A percentile compares a stretch with the other conserved stretches of the same genome.
Conservation (phyloP, 2,888 invertebrate genomes). For the Plagodis dolabraria region DNA sequence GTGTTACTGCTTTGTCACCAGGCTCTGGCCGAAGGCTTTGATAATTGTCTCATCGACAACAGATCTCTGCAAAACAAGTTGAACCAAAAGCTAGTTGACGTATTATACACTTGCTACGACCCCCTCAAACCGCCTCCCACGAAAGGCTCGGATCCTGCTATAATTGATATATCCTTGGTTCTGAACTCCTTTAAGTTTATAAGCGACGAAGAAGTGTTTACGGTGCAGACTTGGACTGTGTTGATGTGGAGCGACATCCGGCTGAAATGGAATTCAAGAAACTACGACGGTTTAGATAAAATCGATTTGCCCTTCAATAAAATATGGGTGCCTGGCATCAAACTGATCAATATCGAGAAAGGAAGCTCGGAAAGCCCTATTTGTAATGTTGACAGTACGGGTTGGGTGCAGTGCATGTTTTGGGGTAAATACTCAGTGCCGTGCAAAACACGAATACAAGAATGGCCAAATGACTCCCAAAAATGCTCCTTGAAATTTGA, state of each 20-base stretch:
- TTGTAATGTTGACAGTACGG: slow-evolving; percentile 29
- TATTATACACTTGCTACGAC: slow-evolving; percentile 15
- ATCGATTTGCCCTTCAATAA: slow-evolving; percentile 6
- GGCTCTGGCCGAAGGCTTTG: slow-evolving; percentile 5
- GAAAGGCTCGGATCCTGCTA: slow-evolving; percentile 16
- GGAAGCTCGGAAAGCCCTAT: slow-evolving; percentile 1
- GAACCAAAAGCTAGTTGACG: slow-evolving; percentile 39
- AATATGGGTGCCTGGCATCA: slow-evolving; percentile 48
- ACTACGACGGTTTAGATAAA: slow-evolving; percentile 43
- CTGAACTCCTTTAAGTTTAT: slow-evolving; percentile 50
- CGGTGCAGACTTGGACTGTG: slow-evolving; percentile 34
- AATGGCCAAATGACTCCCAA: slow-evolving; percentile 57
- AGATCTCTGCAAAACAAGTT: slow-evolving; percentile 30
- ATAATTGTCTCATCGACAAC: slow-evolving; percentile 30
- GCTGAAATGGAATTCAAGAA: slow-evolving; percentile 49
- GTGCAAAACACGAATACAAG: slow-evolving; percentile 43
- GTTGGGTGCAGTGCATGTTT: slow-evolving; percentile 20
- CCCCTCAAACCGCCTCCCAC: slow-evolving; percentile 4
- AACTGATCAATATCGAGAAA: slow-evolving; percentile 37
- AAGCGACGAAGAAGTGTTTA: slow-evolving; percentile 41
- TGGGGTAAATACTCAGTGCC: slow-evolving; percentile 4
- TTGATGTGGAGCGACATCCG: slow-evolving; percentile 47
- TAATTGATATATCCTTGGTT: slow-evolving; percentile 36
- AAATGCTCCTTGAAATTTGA: slow-evolving; percentile 47
- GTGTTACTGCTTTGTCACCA: slow-evolving; percentile 17